Base-by-base conservation (phyloP, 2,888 invertebrate species). In the Noctuana brunneofusca region DNA sequence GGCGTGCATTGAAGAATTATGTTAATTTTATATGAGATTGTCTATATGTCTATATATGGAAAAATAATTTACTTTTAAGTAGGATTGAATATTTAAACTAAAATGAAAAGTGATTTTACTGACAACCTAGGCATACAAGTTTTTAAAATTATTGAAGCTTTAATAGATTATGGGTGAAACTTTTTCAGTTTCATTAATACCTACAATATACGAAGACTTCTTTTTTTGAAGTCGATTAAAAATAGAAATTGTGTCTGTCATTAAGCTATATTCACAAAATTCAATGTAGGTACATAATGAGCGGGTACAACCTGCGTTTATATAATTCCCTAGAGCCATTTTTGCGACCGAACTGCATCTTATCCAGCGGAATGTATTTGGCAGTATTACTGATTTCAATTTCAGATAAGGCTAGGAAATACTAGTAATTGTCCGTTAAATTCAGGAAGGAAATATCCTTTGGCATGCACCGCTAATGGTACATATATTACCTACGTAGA, bases 351-450 rank as follows among this genome's bases (percentile, higher is more conserved):
- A 55, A 58, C 57, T 64, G 65, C 65, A 57, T 68, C 63, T 68
- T 66, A 69, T 68, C 66, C 65, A 52, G 64, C 48, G 64, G 64
- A 65, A 65, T 59, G 65, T 68, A 69, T 68, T 71, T 68, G 68
- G 69, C 69, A 69, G 65, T 68, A 66, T 64, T 64, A 64, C 65
- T 55, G 71, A 71, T 69, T 68, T 68, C 66, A 69, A 71, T 71
- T 71, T 71, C 64, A 69, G 69, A 71, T 69, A 71, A 64, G 65
- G 66, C 57, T 54, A 66, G 66, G 64, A 66, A 67, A 69, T 68
- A 68, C 68, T 66, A 68, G 68, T 68, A 68, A 69, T 69, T 68
- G 67, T 66, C 63, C 67, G 65, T 67, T 65, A 64, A 69, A 65
- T 68, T 68, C 64, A 64, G 43, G 64, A 64, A 60, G 64, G 64